phyloP scores from a whole-genome alignment of 2,888 invertebrate genomes.

The Acrobasis consociella region DNA sequence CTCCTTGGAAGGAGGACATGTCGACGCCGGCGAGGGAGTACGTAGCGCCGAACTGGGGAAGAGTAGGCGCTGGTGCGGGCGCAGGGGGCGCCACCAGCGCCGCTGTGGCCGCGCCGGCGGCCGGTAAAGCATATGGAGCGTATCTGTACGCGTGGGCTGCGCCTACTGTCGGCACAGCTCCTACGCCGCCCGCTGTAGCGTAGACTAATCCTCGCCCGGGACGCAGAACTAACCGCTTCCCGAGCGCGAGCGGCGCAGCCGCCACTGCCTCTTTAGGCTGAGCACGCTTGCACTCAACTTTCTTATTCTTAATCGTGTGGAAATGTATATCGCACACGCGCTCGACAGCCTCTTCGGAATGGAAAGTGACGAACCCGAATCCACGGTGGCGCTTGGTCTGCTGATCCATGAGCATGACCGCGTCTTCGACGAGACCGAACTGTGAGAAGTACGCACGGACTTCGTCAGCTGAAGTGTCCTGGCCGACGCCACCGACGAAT shows the following conservation, averaged over 20 bases:
- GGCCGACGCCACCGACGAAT: slow-evolving; percentile 95
- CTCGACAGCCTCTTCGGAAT: slow-evolving; percentile 95
- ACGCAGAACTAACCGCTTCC: slow-evolving; percentile 87
- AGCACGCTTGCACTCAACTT: slow-evolving; percentile 94
- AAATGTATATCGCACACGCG: slow-evolving; percentile 97
- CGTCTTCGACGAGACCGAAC: slow-evolving; percentile 95
- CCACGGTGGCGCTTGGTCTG: slow-evolving; percentile 95
- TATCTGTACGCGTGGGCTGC: slow-evolving; percentile 76
- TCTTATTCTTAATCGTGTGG: slow-evolving; percentile 96
- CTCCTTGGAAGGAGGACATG: slow-evolving; percentile 95
- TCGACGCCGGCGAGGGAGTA: slow-evolving; percentile 94
- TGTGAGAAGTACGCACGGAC: slow-evolving; percentile 95
- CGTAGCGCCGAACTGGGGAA: slow-evolving; percentile 86
- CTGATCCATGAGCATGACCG: slow-evolving; percentile 97
- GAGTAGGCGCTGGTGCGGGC: slow-evolving; percentile 82
- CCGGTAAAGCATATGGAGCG: slow-evolving; percentile 80
- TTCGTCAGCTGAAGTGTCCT: slow-evolving; percentile 95
- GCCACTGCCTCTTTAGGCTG: slow-evolving; percentile 94
- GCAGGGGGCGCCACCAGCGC: slow-evolving; percentile 77
- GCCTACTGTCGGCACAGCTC: slow-evolving; percentile 31
- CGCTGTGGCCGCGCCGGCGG: slow-evolving; percentile 48
- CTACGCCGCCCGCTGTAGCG: slow-evolving; percentile 81
- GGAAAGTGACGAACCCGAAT: slow-evolving; percentile 96
- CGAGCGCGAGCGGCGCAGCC: slow-evolving; percentile 86
- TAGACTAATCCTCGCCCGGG: slow-evolving; percentile 85